Percentiles rank a stretch among this genome's conserved stretches.
Evolutionary conservation across 1,140 invertebrate genomes (phyloP).

Genomic region (Daktulosphaira vitifoliae): DNA sequence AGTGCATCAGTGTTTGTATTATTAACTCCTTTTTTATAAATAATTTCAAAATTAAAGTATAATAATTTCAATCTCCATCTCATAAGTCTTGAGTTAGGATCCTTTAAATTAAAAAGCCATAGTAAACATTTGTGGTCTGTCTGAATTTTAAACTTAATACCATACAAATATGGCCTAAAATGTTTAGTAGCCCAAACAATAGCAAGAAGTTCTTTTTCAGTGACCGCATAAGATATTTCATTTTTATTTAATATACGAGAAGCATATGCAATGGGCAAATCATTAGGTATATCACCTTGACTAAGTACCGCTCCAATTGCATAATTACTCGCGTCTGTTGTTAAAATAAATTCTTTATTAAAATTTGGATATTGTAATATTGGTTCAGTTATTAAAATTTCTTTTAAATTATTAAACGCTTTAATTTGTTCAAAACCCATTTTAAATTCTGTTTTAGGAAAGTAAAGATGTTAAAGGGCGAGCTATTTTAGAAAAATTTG

Average conservation of each 20-base stretch:
- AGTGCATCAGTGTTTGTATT: conserved; percentile 40
- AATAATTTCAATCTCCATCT: conserved; percentile 48
- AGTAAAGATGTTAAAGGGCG: conserved; percentile 39
- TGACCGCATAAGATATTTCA: conserved; percentile 44
- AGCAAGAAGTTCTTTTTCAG: conserved; percentile 43
- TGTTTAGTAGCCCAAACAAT: conserved; percentile 45
- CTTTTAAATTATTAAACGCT: conserved; percentile 43
- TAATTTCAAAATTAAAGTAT: conserved; percentile 45
- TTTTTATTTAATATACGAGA: conserved; percentile 43
- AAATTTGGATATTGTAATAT: conserved; percentile 43
- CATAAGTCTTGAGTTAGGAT: conserved; percentile 45
- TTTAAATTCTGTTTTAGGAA: conserved; percentile 24
- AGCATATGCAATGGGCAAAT: conserved; percentile 42
- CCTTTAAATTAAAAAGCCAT: conserved; percentile 46
- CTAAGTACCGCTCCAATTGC: conserved; percentile 40
- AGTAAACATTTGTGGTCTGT: conserved; percentile 48
- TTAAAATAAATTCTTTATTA: conserved; percentile 47
- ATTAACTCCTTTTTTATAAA: conserved; percentile 43
- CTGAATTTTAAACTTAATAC: conserved; percentile 45
- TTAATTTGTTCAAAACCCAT: conserved; percentile 11
- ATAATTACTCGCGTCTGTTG: conserved; percentile 44
- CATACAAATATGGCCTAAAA: conserved; percentile 47
- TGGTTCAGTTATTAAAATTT: conserved; percentile 41
- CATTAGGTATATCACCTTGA: conserved; percentile 39
- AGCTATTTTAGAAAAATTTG: conserved; percentile 40